Base-by-base conservation (phyloP, 2,888 invertebrate species). In the Anodontia alba region DNA sequence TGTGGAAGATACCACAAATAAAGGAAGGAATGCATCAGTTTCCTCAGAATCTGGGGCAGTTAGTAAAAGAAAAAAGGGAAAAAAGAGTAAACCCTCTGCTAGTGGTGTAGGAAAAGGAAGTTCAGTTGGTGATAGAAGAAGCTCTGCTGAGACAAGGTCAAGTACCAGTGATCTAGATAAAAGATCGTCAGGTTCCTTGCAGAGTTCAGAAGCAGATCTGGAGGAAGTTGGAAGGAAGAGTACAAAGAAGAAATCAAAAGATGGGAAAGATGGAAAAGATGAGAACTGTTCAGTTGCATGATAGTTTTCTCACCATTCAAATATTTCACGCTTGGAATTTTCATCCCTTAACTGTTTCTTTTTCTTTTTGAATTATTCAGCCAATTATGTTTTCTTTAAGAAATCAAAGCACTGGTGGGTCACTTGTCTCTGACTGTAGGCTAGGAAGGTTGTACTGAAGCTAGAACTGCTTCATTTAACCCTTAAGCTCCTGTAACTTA, bases 131-230 rank as follows among this genome's bases (percentile, higher is more conserved):
- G 38, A 38, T 38, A 38, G 38, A 38, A 62, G 20, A 33, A 31
- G 33, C 17, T 31, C 31, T 33, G 20, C 17, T n/a, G 62, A 62
- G 12, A 29, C 62, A 5, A 62, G 33, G 23, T 33, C 62, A 62
- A 62, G 62, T 62, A 10, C 62, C 10, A 33, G 62, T 33, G 62
- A 62, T 62, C 29, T 62, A 20, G 62, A 62, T 33, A 62, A 33
- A 33, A 54, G 54, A 26, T 54, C 54, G 23, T 54, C 54, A 54
- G 62, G 62, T 33, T 33, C 62, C 33, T 5, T 26, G 23, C 54
- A 54, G n/a, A 33, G 62, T 17, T 1, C 1, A 33, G 62, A 62
- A 20, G 33, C 33, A 62, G 62, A 62, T 33, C 20, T 12, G 5
- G 62, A 62, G 17, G 12, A 62, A 17, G 8, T 2, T 17, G 33